phyloP scores from a whole-genome alignment of 2,113 vertebrate genomes.

The Catharus bicknelli region DNA sequence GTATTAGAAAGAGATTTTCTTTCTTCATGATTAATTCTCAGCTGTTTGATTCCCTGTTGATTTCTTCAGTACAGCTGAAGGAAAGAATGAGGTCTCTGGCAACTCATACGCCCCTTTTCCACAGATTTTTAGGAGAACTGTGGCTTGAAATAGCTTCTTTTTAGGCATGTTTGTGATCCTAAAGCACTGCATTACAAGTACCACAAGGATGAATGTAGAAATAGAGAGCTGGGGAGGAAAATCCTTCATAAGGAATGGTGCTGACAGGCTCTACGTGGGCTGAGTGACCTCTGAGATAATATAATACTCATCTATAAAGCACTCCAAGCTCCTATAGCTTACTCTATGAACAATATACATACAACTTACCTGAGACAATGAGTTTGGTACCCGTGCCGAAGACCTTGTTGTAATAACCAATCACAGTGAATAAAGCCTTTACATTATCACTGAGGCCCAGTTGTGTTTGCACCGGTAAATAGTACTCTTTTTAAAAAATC shows the following conservation, averaged over 20 bases:
- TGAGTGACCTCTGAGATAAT: background rate
- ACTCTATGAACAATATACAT: background rate
- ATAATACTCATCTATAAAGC: background rate
- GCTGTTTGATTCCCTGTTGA: background rate
- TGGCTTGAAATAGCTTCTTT: background rate
- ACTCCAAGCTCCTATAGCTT: background rate
- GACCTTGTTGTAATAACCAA: background rate
- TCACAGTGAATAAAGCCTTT: slow-evolving; percentile 26
- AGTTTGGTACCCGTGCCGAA: slow-evolving; percentile 48
- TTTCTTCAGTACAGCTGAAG: background rate
- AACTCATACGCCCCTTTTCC: background rate
- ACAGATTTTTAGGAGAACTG: background rate
- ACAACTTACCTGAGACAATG: slow-evolving; percentile 30
- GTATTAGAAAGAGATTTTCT: background rate
- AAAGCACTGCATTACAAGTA: background rate
- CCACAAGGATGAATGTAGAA: background rate
- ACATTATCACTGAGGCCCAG: background rate
- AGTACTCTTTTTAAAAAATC: background rate
- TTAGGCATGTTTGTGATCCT: background rate
- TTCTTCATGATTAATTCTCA: background rate
- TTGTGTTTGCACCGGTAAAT: background rate
- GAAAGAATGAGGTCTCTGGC: background rate
- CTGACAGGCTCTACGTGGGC: background rate
- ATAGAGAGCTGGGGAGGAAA: background rate
- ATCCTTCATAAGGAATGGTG: background rate